phyloP scores from a whole-genome alignment of 2,888 invertebrate genomes.

The Apoda limacodes region DNA sequence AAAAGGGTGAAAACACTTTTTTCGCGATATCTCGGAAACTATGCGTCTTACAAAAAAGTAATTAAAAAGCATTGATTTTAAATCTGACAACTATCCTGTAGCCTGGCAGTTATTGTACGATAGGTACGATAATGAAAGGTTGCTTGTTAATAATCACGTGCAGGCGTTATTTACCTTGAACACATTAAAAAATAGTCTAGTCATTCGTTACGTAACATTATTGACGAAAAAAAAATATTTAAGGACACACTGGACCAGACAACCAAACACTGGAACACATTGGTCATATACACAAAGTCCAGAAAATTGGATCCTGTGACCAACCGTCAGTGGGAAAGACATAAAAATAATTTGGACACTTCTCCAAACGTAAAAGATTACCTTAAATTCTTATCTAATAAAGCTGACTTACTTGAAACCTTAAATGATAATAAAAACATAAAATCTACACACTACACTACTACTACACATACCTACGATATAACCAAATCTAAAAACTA shows the following conservation, averaged over 20 bases:
- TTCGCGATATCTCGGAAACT: no score
- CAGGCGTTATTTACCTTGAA: slow-evolving; percentile 1
- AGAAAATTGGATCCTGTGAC: not conserved
- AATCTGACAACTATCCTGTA: slow-evolving; percentile 14
- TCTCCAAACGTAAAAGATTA: not conserved
- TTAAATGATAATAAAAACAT: slow-evolving; percentile 1
- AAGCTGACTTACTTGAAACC: not conserved
- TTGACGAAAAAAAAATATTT: no score
- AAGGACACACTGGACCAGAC: no score
- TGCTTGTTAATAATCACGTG: slow-evolving; percentile 6
- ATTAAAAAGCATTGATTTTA: slow-evolving; percentile 17
- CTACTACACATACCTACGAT: no score
- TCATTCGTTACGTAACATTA: not conserved
- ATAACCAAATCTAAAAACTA: no score
- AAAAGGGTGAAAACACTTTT: no score
- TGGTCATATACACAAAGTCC: no score
- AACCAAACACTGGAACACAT: no score
- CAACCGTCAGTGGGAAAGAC: not conserved
- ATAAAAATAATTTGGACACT: not conserved
- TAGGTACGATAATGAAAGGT: slow-evolving; percentile 8
- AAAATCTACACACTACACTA: not conserved
- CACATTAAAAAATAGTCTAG: slow-evolving; percentile 2
- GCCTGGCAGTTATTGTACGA: slow-evolving; percentile 19
- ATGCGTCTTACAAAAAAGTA: no score
- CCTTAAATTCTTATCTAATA: not conserved